These are phyloP conservation scores for Drosophila fulvimacula DNA, from an alignment of 2,888 invertebrate genomes.

Conservation along the genomic window DNA sequence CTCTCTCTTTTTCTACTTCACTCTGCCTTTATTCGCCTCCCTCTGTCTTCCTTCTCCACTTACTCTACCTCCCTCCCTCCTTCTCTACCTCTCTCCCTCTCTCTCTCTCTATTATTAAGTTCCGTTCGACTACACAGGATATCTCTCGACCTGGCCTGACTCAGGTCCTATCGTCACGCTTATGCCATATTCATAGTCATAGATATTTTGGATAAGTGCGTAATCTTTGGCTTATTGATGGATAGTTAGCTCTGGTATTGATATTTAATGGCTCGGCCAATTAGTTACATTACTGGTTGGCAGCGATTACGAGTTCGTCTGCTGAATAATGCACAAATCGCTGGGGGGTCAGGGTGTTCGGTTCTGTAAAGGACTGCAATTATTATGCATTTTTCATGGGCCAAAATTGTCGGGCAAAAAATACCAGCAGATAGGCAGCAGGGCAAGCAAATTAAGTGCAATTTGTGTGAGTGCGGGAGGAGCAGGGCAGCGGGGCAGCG, in stretches of 20 bases:
- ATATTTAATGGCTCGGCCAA: conserved; percentile 1
- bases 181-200: not conserved
- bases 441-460: conserved; percentile 51
- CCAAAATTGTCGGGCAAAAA: conserved; percentile 49
- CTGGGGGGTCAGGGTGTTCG: not conserved
- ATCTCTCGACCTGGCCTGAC: not conserved
- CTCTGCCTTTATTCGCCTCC: not conserved
- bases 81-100: too few relatives aligned
- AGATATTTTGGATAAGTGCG: not conserved
- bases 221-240: conserved; percentile 12
- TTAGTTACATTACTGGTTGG: not conserved
- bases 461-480: conserved; percentile 37
- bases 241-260: conserved; percentile 2
- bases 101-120: too few relatives aligned
- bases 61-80: not conserved
- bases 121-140: not conserved
- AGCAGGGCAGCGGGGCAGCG: not conserved
- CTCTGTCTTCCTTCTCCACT: not conserved
- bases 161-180: too few relatives aligned
- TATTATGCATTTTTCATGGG: conserved; percentile 73
- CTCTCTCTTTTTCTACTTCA: not conserved
- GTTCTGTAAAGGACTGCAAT: conserved; percentile 15
- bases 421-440: conserved; percentile 36
- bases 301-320: conserved; percentile 5
- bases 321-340: conserved; percentile 5